Evolutionary conservation across 2,888 invertebrate genomes (phyloP), one percentile per base, ranked within the genome.

Genomic region (Trachelus stipa): DNA sequence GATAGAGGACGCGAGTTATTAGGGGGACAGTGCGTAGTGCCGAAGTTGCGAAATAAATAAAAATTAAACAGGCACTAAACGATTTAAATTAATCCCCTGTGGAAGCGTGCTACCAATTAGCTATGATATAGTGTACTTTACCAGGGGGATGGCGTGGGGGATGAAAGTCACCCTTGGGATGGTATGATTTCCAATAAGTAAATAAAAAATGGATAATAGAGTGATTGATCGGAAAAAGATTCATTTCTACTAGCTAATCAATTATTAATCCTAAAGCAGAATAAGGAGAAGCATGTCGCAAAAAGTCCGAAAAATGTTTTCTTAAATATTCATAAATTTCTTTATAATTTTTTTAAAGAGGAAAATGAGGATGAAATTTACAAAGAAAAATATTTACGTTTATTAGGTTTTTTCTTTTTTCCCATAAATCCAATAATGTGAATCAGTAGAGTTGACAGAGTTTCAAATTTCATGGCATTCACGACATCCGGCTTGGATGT

Each of bases 21-120:
- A 56, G 23, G 9, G 15, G 56, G 23, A 56, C 23, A 56, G 6
- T 56, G 9, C 9, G 23, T 23, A 9, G 23, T 23, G 56, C 56
- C 12, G 69, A 78, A 78, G 68, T 78, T 78, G 6, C 6, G 35
- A 35, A 69, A 77, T 77, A 68, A 77, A 78, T 75, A 56, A 78
- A 75, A 78, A 11, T 78, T 78, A 78, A 75, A 68, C 31, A 76
- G 75, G 35, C 34, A 56, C 31, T 78, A 75, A 75, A n/a, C 71
- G 77, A 77, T 77, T 73, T 34, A 33, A 75, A 77, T 69, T 75
- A 69, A 75, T 75, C 77, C 77, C 77, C 31, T 56, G 35, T 75
- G 56, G 31, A 34, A 34, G 33, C 71, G 71, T 71, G 33, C 33
- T 33, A 31, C 31, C 15, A 71, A 34, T 71, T 71, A 75, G 69